Conservation (phyloP, 1,140 invertebrate genomes). For the Eupeodes corollae region DNA sequence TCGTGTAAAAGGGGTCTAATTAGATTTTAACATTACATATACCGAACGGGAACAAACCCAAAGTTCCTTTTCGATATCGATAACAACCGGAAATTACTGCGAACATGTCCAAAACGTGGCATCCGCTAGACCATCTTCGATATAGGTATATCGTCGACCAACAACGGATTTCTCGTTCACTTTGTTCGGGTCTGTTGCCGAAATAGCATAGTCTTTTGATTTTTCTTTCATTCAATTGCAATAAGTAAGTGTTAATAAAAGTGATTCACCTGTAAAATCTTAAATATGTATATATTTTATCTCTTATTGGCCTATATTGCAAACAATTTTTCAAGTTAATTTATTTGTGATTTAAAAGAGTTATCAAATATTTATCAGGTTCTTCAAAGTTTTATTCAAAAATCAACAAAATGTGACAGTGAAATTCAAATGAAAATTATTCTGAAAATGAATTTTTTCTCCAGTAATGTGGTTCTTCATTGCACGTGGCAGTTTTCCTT, state of each 20-base stretch:
- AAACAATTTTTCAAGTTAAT: not conserved
- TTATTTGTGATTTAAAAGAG: not conserved
- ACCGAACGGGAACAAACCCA: too few relatives aligned
- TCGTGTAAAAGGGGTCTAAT: too few relatives aligned
- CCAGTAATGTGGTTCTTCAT: not conserved
- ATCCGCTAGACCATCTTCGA: too few relatives aligned
- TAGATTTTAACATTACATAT: too few relatives aligned
- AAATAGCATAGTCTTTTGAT: slow-evolving; percentile 33
- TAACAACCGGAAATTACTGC: not conserved
- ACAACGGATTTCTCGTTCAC: slow-evolving; percentile 27
- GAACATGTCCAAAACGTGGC: not conserved
- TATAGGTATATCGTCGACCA: too few relatives aligned
- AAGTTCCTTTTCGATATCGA: not conserved
- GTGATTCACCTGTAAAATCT: not conserved
- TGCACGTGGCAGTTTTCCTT: not conserved
- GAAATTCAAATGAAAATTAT: not conserved
- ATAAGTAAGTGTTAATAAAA: slow-evolving; percentile 25
- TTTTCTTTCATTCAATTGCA: slow-evolving; percentile 35
- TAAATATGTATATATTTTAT: not conserved
- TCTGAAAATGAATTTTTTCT: not conserved
- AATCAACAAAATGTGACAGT: too few relatives aligned
- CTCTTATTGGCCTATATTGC: not conserved
- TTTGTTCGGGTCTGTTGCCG: slow-evolving; percentile 37
- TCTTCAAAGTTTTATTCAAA: not conserved
- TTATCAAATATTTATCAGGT: not conserved